Base-by-base conservation (phyloP, 2,113 vertebrate species). In the Oceanites oceanicus region DNA sequence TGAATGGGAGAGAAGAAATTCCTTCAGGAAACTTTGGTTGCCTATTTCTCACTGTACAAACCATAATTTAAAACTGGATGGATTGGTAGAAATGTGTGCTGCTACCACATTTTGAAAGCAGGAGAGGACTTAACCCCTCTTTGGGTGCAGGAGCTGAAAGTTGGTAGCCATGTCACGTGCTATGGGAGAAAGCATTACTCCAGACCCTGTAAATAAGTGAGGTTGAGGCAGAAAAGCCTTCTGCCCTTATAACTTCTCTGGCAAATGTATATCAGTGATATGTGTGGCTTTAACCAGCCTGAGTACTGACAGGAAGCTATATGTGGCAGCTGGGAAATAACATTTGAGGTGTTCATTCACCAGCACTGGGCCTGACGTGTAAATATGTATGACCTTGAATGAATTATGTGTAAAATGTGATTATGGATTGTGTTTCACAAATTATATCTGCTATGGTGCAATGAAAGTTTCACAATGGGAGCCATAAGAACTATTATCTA, bases 231-330 rank as follows among this genome's bases (percentile, higher is more conserved):
- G 11, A 78, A 45, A 59, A 16, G 8, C 11, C 23, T 49, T 56
- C 72, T 73, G 44, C 16, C 13, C 11, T 55, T 42, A 36, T 11
- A 50, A 1, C 4, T 77, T 78, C 71, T 72, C n/a, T 79, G 42
- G 17, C 9, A 75, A 79, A 38, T 11, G 10, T 45, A 13, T 55
- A 2, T 36, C 0, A 0, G 16, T 1, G 1, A 30, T 34, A 40
- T 12, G 0, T 30, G 29, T 42, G 15, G 10, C 47, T 82, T 90
- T 92, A 88, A 67, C 19, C 25, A 45, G 9, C 17, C 25, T 58
- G 19, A n/a, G 8, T 36, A 58, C 38, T 49, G 55, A 53, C 17
- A 63, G 47, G 32, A 82, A 86, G 9, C 6, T 44, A 70, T 18
- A 75, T 59, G 14, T 66, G 72, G 53, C 84, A 88, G n/a, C 8